These are phyloP conservation scores for Sminthurinus signatus DNA, from an alignment of 1,140 invertebrate species.

Conservation along the genomic window DNA sequence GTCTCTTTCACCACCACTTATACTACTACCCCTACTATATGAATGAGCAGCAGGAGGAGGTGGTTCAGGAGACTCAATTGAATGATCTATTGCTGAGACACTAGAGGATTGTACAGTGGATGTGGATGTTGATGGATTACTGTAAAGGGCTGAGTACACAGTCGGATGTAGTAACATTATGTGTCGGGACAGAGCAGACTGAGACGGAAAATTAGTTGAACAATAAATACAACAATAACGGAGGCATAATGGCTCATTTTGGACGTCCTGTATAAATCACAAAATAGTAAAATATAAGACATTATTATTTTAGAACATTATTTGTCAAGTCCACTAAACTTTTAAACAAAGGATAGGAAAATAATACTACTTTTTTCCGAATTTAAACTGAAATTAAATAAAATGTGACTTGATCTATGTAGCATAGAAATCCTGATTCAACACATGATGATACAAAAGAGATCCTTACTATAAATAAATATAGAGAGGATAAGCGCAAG, in stretches of 20 bases:
- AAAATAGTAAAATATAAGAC: no score
- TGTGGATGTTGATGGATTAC: constrained; percentile 14
- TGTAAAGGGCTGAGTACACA: constrained; percentile 54
- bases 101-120: constrained; percentile 6
- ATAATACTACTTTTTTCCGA: no score
- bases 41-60: constrained; percentile 5
- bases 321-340: no score
- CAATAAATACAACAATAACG: constrained; percentile 70
- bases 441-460: no score
- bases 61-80: constrained; percentile 43
- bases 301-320: no score
- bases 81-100: constrained; percentile 45
- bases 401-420: no score
- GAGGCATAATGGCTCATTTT: constrained; percentile 51
- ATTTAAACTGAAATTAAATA: no score
- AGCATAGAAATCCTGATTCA: no score
- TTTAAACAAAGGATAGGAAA: no score
- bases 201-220: constrained; percentile 74
- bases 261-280: constrained; percentile 5
- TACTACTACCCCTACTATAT: constrained; percentile 21
- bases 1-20: constrained; percentile 29
- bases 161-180: constrained; percentile 48
- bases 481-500: no score
- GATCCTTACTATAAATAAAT: no score
- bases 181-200: constrained; percentile 80